phyloP scores from a whole-genome alignment of 2,888 invertebrate genomes.

The Axea sp. region DNA sequence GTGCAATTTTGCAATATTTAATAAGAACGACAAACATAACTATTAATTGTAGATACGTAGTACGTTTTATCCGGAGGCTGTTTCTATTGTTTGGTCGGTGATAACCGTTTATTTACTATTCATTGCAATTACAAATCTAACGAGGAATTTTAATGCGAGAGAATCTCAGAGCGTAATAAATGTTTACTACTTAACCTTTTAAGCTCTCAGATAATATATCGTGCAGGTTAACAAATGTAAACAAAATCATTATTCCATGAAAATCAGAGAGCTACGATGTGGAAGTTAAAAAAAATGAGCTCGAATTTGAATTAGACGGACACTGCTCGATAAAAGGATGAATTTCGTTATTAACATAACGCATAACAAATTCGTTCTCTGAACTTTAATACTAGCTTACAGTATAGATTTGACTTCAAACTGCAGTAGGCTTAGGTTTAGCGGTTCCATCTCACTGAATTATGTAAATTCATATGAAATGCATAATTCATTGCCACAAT shows the following conservation, averaged over 20 bases:
- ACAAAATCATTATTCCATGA: conserved; percentile 29
- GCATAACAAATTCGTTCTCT: conserved; percentile 6
- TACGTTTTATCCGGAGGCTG: not conserved
- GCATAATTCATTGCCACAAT: conserved; percentile 49
- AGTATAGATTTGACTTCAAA: conserved; percentile 33
- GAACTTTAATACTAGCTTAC: conserved; percentile 15
- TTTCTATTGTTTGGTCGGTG: conserved; percentile 4
- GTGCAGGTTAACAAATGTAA: conserved; percentile 30
- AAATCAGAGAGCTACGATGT: not conserved
- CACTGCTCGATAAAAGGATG: conserved; percentile 1
- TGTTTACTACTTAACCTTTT: conserved; percentile 33
- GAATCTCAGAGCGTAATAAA: conserved; percentile 47
- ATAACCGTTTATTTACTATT: conserved; percentile 31
- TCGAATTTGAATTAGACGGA: conserved; percentile 10
- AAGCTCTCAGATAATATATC: conserved; percentile 35
- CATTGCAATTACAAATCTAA: conserved; percentile 40
- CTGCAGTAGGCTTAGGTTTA: conserved; percentile 27
- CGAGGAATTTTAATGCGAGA: conserved; percentile 31
- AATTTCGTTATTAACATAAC: conserved; percentile 27
- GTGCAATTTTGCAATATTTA: not conserved
- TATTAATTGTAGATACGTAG: conserved; percentile 1
- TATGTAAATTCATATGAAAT: conserved; percentile 39
- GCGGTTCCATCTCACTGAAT: conserved; percentile 21
- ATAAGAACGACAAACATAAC: not conserved
- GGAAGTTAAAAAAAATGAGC: not conserved